Conservation (phyloP, 2,113 vertebrate genomes). For the Tamias sibiricus region DNA sequence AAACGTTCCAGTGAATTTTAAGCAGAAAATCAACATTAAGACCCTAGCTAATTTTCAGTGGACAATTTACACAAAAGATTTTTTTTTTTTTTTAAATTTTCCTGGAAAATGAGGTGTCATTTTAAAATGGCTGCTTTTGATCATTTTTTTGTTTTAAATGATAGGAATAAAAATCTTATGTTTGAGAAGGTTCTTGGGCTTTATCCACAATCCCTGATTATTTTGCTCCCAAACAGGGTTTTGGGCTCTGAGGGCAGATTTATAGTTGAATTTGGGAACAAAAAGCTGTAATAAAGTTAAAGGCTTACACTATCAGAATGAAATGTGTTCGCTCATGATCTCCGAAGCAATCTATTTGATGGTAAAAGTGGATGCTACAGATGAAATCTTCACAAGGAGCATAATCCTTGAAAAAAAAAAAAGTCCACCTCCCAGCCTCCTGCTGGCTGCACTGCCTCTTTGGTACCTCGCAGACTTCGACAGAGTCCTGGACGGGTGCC, state of each 20-base stretch:
- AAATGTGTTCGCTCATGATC: constrained; percentile 76
- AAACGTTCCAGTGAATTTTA: constrained; percentile 81
- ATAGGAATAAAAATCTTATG: not conserved
- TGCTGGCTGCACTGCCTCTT: constrained; percentile 89
- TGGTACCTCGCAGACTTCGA: constrained; percentile 92
- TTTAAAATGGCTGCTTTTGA: constrained; percentile 79
- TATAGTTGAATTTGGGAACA: constrained; percentile 73
- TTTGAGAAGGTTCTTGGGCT: constrained; percentile 51
- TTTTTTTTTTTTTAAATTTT: not conserved
- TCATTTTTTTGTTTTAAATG: no score
- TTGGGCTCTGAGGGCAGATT: constrained; percentile 74
- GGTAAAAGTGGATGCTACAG: constrained; percentile 84
- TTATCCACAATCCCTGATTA: constrained; percentile 52
- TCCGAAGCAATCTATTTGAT: constrained; percentile 79
- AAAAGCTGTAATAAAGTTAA: constrained; percentile 83
- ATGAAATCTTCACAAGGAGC: constrained; percentile 87
- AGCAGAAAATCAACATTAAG: constrained; percentile 83
- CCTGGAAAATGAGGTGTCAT: constrained; percentile 61
- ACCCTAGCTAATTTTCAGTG: constrained; percentile 75
- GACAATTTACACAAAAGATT: constrained; percentile 72
- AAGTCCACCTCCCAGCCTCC: constrained; percentile 86
- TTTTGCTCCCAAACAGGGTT: constrained; percentile 70
- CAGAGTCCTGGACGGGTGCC: constrained; percentile 95
- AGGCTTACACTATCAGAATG: constrained; percentile 79
- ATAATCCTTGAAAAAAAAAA: constrained; percentile 84